A percentile compares a stretch with the other conserved stretches of the same genome.
Conservation (phyloP, 2,113 vertebrate genomes). For the Chloropsis cyanopogon region DNA sequence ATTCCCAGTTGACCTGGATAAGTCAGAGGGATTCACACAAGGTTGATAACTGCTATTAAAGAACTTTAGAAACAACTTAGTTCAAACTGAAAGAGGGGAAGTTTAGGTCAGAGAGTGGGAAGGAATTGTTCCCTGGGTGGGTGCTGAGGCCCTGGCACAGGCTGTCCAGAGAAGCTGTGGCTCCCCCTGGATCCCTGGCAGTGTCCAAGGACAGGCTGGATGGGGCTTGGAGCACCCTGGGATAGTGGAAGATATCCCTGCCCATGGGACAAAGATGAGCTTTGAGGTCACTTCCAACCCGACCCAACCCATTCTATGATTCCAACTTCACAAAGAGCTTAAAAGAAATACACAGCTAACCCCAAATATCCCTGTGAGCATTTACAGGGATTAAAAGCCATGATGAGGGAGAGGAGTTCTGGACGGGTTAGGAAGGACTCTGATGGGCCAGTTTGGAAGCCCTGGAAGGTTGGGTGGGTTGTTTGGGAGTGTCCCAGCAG, state of each 20-base stretch:
- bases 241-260: background rate
- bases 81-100: background rate
- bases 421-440: background rate
- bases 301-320: background rate
- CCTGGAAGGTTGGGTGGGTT: background rate
- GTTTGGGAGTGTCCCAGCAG: background rate
- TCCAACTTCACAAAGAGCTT: background rate
- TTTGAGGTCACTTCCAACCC: background rate
- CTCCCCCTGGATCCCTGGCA: background rate
- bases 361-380: background rate
- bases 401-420: background rate
- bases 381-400: background rate
- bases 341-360: background rate
- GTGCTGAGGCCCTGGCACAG: background rate
- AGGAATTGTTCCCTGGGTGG: rapidly evolving
- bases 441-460: background rate
- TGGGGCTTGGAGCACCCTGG: background rate
- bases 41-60: background rate
- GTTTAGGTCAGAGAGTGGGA: background rate
- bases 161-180: background rate
- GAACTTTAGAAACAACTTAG: background rate
- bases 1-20: background rate
- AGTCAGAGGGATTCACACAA: background rate
- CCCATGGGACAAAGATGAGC: background rate
- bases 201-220: background rate